phyloP scores from a whole-genome alignment of 1,140 invertebrate species.

The Teleogryllus occipitalis region DNA sequence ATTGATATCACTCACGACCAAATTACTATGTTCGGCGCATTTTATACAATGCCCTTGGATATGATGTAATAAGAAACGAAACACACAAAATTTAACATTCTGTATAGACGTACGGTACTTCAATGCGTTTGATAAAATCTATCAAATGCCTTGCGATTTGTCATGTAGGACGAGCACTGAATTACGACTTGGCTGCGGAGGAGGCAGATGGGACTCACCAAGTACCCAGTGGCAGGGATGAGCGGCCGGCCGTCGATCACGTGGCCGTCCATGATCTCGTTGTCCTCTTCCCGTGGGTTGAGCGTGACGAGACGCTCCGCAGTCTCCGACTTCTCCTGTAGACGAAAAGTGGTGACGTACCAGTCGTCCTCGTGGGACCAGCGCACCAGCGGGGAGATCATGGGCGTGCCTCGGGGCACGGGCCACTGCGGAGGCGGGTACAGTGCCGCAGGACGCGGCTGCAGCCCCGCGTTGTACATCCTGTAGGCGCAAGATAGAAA shows the following conservation, averaged over 20 bases:
- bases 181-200: background rate
- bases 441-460: constrained; percentile 44
- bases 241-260: constrained; percentile 41
- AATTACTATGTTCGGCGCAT: no score
- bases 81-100: no score
- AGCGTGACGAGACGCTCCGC: background rate
- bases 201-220: constrained; percentile 27
- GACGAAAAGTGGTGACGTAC: constrained; percentile 51
- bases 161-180: background rate
- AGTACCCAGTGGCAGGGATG: constrained; percentile 52
- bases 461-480: constrained; percentile 49
- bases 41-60: background rate
- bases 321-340: constrained; percentile 39
- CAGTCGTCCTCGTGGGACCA: constrained; percentile 87
- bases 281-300: constrained; percentile 21
- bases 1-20: no score
- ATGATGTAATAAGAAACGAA: no score
- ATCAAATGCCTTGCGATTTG: background rate
- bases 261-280: constrained; percentile 11
- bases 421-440: constrained; percentile 55
- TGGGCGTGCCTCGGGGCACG: constrained; percentile 67
- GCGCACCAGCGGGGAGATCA: constrained; percentile 64
- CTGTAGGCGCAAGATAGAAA: background rate
- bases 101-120: no score
- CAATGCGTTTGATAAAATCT: no score